Percentiles rank a stretch among this genome's conserved stretches.
Evolutionary conservation across 1,140 invertebrate species (phyloP).

Genomic region (Ooceraea biroi): DNA sequence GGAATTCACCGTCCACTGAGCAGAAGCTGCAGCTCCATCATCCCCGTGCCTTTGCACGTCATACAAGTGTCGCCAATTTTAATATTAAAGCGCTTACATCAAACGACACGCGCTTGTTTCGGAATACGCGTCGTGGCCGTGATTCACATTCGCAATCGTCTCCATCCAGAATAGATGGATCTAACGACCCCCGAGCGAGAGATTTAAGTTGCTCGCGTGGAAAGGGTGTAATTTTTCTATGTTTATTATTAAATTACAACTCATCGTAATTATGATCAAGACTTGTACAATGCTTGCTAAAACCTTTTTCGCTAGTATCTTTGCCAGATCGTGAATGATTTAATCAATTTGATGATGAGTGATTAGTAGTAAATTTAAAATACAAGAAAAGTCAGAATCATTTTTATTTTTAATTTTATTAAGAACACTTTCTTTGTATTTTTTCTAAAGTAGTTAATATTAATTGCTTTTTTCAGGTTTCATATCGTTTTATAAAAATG

Average conservation of each 20-base stretch:
- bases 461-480: not conserved
- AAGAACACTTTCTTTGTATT: not conserved
- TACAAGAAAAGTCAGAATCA: not conserved
- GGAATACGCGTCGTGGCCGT: constrained; percentile 21
- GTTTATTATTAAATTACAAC: no score
- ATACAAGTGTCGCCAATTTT: constrained; percentile 53
- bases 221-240: not conserved
- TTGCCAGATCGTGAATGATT: not conserved
- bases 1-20: constrained; percentile 14
- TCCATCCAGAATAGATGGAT: constrained; percentile 28
- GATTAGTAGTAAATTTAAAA: not conserved
- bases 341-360: not conserved
- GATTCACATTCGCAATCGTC: constrained; percentile 51
- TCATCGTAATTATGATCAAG: not conserved
- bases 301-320: not conserved
- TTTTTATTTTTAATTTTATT: not conserved
- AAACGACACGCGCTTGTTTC: constrained; percentile 50
- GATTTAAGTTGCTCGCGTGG: constrained; percentile 34
- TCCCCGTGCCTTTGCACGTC: constrained; percentile 25
- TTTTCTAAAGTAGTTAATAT: not conserved
- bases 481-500: no score
- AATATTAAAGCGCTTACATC: constrained; percentile 58
- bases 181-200: constrained; percentile 27
- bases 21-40: constrained; percentile 10
- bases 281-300: no score